phyloP scores from a whole-genome alignment of 2,113 vertebrate genomes.

The Scomber japonicus region DNA sequence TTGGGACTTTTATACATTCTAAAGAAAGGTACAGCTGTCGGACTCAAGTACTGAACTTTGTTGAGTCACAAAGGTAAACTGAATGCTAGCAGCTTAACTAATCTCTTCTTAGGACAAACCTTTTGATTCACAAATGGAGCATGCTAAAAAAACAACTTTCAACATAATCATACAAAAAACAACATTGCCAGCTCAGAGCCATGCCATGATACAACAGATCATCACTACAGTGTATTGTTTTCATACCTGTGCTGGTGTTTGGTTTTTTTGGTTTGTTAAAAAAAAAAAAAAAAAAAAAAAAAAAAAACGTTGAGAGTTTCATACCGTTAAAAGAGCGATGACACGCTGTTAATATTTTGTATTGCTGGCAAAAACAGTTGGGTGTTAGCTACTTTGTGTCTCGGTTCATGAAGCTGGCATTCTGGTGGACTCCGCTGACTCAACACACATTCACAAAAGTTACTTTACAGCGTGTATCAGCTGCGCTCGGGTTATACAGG shows the following conservation, averaged over 20 bases:
- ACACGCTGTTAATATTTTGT: slow-evolving; percentile 46
- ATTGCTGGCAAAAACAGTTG: slow-evolving; percentile 73
- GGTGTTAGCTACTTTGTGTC: slow-evolving; percentile 42
- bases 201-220: slow-evolving; percentile 30
- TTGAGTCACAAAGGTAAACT: slow-evolving; percentile 65
- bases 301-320: slow-evolving; percentile 17
- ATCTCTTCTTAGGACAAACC: slow-evolving; percentile 66
- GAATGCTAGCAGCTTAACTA: slow-evolving; percentile 70
- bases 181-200: slow-evolving; percentile 61
- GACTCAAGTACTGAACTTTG: slow-evolving; percentile 57
- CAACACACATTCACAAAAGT: slow-evolving; percentile 3
- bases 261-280: slow-evolving; percentile 78
- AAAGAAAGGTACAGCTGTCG: slow-evolving; percentile 73
- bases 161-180: slow-evolving; percentile 60
- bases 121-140: slow-evolving; percentile 70
- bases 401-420: slow-evolving; percentile 39
- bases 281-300: neutral
- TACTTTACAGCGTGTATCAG: slow-evolving; percentile 9
- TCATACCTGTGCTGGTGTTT: slow-evolving; percentile 82
- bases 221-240: slow-evolving; percentile 71
- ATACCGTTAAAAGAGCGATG: slow-evolving; percentile 34
- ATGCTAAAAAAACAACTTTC: slow-evolving; percentile 55
- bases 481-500: slow-evolving; percentile 8
- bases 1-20: slow-evolving; percentile 80
- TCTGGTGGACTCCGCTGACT: slow-evolving; percentile 44